Base-by-base conservation (phyloP, 2,113 vertebrate genomes). In the Mesoclemmys tuberculata region DNA sequence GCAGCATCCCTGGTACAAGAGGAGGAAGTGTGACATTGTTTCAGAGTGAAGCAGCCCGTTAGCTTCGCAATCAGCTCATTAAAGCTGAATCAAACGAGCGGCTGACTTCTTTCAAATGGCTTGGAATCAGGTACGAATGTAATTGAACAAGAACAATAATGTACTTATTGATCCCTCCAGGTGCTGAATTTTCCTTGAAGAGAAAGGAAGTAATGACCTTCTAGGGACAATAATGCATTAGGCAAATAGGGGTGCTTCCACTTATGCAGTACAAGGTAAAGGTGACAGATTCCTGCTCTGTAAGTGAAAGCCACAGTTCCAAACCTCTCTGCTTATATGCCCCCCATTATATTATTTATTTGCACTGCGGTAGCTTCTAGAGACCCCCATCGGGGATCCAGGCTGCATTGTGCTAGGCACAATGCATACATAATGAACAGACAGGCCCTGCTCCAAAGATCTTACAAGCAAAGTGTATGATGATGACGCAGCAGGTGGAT, bases 81-180 rank as follows among this genome's bases (percentile, higher is more conserved):
- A 86, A 89, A 89, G 79, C 41, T 49, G 75, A 83, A 90, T 61
- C 58, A 80, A 85, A 55, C 31, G 82, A 89, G 77, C 64, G n/a
- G 9, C 75, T 96, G 41, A 5, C 80, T 96, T 93, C 92, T 90
- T 92, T 90, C 41, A 46, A 78, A 68, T 2, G 16, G 71, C 94
- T 89, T 56, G 27, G 92, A 93, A 95, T 64, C 87, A 94, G 79
- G 83, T 56, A 68, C 78, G 85, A 86, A 71, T 14, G 90, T 89
- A 97, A 95, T 71, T 95, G 96, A 93, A 95, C 89, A 95, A 77
- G 80, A 90, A 85, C 85, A 93, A 95, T 93, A 90, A 95, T 91
- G 95, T 91, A 96, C 84, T 94, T 93, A 95, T 94, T 96, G 95
- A 96, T 96, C 79, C 88, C 81, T 95, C 91, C 85, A 96, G 95